Percentiles rank a stretch among this genome's conserved stretches.
Conservation (phyloP, 2,113 vertebrate species). For the Phyllostomus discolor region DNA sequence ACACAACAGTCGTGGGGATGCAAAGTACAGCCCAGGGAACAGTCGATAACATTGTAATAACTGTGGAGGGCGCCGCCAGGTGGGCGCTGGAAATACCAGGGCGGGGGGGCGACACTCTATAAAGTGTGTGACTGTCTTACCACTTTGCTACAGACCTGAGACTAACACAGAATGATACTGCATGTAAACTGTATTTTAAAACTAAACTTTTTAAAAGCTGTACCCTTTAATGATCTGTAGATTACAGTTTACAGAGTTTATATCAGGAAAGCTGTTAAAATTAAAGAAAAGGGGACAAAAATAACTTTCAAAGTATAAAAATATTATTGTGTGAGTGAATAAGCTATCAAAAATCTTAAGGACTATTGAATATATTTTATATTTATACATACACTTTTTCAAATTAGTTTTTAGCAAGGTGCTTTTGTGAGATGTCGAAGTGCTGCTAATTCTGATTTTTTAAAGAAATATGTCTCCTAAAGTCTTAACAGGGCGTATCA, state of each 20-base stretch:
- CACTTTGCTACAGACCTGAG: no score
- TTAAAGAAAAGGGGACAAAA: background rate
- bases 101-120: no score
- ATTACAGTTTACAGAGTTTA: background rate
- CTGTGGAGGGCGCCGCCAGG: no score
- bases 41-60: no score
- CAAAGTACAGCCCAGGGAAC: no score
- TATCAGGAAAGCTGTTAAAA: background rate
- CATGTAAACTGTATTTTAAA: no score
- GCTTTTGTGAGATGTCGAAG: background rate
- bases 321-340: background rate
- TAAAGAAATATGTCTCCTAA: constrained; percentile 54
- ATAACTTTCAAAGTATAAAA: background rate
- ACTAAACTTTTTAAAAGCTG: no score
- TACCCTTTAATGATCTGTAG: background rate
- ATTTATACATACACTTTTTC: background rate
- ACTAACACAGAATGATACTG: no score
- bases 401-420: background rate
- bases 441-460: constrained; percentile 14
- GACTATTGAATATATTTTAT: background rate
- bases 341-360: background rate
- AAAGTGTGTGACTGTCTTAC: no score
- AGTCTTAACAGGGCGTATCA: constrained; percentile 48
- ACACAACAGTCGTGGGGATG: no score
- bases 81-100: no score